These are phyloP conservation scores for Drosophila parthenogenetica DNA, from an alignment of 2,888 invertebrate species.

Conservation along the genomic window DNA sequence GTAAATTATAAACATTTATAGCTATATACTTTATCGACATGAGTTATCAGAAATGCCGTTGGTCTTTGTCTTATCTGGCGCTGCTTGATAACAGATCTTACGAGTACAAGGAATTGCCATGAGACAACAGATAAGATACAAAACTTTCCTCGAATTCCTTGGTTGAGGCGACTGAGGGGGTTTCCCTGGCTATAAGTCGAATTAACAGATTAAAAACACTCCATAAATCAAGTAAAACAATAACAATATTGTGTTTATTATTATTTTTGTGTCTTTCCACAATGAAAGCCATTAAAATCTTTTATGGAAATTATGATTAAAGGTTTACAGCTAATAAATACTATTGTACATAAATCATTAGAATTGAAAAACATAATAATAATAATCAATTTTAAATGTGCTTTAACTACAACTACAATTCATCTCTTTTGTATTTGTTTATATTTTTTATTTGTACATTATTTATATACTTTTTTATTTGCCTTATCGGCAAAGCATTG, in stretches of 20 bases:
- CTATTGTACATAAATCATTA: constrained; percentile 63
- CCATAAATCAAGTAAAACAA: constrained; percentile 53
- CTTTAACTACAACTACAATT: constrained; percentile 18
- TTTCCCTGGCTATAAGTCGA: not conserved
- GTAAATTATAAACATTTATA: constrained; percentile 64
- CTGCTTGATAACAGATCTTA: constrained; percentile 25
- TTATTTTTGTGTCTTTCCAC: constrained; percentile 32
- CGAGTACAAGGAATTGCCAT: constrained; percentile 24
- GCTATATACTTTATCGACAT: constrained; percentile 59
- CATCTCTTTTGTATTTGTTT: not conserved
- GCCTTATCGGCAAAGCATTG: constrained; percentile 50
- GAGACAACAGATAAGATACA: constrained; percentile 17
- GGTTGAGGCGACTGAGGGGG: not conserved
- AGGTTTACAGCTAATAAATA: constrained; percentile 46
- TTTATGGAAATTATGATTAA: constrained; percentile 45
- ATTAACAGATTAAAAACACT: not conserved
- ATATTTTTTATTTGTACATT: constrained; percentile 32
- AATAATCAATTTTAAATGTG: constrained; percentile 41
- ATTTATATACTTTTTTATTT: constrained; percentile 32
- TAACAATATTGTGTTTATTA: constrained; percentile 53
- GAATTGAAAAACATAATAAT: constrained; percentile 15
- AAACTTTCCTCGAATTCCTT: constrained; percentile 7
- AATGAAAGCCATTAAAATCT: constrained; percentile 48
- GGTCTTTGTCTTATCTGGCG: constrained; percentile 47
- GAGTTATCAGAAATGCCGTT: constrained; percentile 31